A percentile compares a stretch with the other conserved stretches of the same genome.
phyloP scores from a whole-genome alignment of 2,797 vertebrate species.

The Microcaecilia unicolor region DNA sequence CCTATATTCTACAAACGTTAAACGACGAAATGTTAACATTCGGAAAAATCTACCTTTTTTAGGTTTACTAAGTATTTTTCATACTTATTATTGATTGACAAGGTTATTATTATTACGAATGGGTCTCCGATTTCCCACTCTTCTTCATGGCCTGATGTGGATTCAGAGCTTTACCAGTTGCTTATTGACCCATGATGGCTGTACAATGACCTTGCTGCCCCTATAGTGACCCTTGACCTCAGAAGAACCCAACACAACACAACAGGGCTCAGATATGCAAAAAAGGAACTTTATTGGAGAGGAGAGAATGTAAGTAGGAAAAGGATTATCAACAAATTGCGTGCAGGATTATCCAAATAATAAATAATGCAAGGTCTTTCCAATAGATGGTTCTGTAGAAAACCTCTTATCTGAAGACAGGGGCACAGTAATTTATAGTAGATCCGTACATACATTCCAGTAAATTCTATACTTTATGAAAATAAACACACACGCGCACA shows the following conservation, averaged over 20 bases:
- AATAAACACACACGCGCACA: no score
- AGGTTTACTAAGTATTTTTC: constrained; percentile 18
- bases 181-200: constrained; percentile 37
- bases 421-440: no score
- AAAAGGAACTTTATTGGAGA: constrained; percentile 5
- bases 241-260: constrained; percentile 19
- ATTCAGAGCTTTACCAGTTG: constrained; percentile 35
- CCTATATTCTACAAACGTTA: no score
- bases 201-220: constrained; percentile 38
- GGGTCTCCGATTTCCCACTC: constrained; percentile 31
- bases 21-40: no score
- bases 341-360: no score
- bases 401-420: background rate
- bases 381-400: background rate
- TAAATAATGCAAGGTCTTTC: constrained; percentile 1
- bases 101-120: constrained; percentile 39
- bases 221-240: constrained; percentile 31
- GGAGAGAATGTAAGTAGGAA: background rate
- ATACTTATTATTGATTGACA: constrained; percentile 30
- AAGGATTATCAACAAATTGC: constrained; percentile 8
- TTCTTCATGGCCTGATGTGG: constrained; percentile 31
- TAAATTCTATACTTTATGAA: no score
- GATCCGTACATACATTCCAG: no score
- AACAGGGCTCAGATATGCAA: constrained; percentile 20
- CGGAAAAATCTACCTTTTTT: constrained; percentile 2